Conservation (phyloP, 2,888 invertebrate genomes). For the Thecocarcelia acutangulata region DNA sequence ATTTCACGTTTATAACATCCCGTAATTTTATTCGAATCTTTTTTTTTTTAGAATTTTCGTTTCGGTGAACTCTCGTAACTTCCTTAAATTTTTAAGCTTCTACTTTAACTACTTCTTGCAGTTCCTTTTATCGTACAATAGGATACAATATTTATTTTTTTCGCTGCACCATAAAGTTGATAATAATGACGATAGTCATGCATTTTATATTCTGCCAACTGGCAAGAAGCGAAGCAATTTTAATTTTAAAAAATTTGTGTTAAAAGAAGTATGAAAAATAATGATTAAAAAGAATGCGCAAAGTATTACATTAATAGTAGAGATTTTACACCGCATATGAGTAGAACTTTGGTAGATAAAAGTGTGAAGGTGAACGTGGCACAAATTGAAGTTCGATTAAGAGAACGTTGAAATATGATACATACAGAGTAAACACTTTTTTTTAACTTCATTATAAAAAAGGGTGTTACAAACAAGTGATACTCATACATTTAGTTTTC, state of each 20-base stretch:
- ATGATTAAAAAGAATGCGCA: conserved; percentile 34
- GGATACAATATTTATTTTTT: conserved; percentile 19
- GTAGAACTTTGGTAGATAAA: conserved; percentile 44
- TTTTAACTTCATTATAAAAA: not conserved
- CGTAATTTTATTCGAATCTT: no score
- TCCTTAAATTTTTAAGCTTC: not conserved
- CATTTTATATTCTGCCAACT: conserved; percentile 43
- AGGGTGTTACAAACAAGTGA: no score
- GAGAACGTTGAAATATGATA: conserved; percentile 20
- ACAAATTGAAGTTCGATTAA: conserved; percentile 62
- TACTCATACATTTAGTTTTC: no score
- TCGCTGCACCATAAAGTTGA: conserved; percentile 40
- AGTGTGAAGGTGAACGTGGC: conserved; percentile 65
- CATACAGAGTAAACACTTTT: conserved; percentile 23
- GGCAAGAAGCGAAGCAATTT: conserved; percentile 21
- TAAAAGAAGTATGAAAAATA: conserved; percentile 7
- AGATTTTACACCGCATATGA: conserved; percentile 4
- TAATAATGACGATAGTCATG: conserved; percentile 55
- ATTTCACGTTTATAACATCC: no score
- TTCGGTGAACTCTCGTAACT: no score
- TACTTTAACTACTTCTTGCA: not conserved
- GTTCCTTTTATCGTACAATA: not conserved
- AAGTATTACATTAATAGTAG: conserved; percentile 37
- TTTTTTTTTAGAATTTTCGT: no score
- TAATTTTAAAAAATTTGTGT: not conserved